Evolutionary conservation across 2,113 vertebrate genomes (phyloP).

Genomic region (Rhabdomys dilectus): DNA sequence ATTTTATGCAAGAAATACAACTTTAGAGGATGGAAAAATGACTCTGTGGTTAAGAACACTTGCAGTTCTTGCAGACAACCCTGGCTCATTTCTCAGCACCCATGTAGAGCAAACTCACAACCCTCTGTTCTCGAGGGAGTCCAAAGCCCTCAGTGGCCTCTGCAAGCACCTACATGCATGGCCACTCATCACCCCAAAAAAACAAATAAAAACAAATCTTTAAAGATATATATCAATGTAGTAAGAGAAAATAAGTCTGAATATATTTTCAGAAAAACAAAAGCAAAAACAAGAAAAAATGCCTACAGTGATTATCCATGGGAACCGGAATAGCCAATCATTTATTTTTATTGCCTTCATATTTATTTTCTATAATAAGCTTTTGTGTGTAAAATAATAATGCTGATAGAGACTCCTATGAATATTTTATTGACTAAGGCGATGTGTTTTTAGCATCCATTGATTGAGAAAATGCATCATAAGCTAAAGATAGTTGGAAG

Average conservation of each 20-base stretch:
- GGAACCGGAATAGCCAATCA: neutral
- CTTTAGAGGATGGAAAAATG: neutral
- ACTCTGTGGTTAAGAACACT: neutral
- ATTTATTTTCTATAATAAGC: constrained; percentile 22
- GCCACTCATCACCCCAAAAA: neutral
- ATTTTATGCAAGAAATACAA: constrained; percentile 14
- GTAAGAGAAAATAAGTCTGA: neutral
- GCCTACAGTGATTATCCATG: neutral
- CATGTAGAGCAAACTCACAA: neutral
- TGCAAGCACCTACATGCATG: neutral
- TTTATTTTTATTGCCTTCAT: neutral
- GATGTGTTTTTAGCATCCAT: neutral
- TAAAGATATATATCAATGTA: neutral
- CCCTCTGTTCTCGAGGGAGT: neutral
- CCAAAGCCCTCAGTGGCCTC: neutral
- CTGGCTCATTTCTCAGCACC: neutral
- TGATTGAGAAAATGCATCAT: neutral
- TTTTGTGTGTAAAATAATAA: constrained; percentile 26
- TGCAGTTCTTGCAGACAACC: neutral
- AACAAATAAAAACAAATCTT: neutral
- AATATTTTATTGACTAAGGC: constrained; percentile 14
- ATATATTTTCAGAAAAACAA: neutral
- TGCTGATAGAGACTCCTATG: neutral
- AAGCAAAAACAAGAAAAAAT: neutral
- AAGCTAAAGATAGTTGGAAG: neutral